These are phyloP conservation scores for Lasioglossum morio DNA, from an alignment of 2,888 invertebrate genomes.

Conservation along the genomic window DNA sequence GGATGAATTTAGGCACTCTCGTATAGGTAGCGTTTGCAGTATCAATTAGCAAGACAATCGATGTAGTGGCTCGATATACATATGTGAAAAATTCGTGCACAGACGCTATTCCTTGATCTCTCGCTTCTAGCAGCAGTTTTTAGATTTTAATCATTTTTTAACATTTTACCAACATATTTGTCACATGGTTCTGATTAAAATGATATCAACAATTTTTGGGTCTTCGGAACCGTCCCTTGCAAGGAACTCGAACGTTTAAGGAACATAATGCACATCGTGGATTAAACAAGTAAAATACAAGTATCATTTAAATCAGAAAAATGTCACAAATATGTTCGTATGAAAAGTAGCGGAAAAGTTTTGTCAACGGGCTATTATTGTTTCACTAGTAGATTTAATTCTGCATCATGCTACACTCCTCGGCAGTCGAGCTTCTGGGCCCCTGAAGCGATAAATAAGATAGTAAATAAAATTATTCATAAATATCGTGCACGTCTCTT, in stretches of 20 bases:
- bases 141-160: background rate
- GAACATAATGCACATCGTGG: too few species aligned
- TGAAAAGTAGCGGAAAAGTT: background rate
- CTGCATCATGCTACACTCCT: background rate
- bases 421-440: background rate
- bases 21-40: background rate
- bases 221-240: too few species aligned
- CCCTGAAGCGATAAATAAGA: background rate
- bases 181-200: background rate
- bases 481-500: background rate
- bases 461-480: background rate
- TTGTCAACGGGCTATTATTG: background rate
- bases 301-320: background rate
- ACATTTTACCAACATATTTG: background rate
- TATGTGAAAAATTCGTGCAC: background rate
- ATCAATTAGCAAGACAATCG: background rate
- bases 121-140: background rate
- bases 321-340: background rate
- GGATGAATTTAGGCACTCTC: background rate
- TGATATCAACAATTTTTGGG: background rate
- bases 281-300: background rate
- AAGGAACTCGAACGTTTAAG: too few species aligned
- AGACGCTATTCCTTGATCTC: too few species aligned
- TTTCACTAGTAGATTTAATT: background rate
- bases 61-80: background rate